These are phyloP conservation scores for Agraylea sexmaculata DNA, from an alignment of 1,140 invertebrate species.

Conservation along the genomic window DNA sequence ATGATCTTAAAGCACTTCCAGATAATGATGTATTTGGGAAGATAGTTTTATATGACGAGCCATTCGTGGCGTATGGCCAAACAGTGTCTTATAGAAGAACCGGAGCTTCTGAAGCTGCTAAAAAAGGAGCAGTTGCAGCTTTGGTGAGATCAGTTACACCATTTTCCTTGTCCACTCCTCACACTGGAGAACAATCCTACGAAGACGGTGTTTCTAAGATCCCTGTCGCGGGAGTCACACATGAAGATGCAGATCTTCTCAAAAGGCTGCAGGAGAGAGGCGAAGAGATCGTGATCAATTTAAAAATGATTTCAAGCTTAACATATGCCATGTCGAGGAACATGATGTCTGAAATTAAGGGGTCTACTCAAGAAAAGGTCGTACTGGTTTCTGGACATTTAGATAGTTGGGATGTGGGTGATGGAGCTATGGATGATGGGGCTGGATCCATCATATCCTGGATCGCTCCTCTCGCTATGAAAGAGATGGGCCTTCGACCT, in stretches of 20 bases:
- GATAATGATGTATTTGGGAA: conserved; percentile 43
- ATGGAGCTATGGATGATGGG: conserved; percentile 72
- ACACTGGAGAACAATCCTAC: conserved; percentile 52
- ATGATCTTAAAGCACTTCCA: conserved; percentile 42
- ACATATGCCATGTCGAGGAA: conserved; percentile 44
- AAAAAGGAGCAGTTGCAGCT: conserved; percentile 55
- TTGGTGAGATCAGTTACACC: conserved; percentile 58
- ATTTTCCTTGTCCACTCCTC: conserved; percentile 51
- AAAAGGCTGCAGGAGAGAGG: conserved; percentile 42
- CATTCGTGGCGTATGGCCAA: conserved; percentile 45
- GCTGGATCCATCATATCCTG: conserved; percentile 64
- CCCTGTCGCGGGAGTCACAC: conserved; percentile 58
- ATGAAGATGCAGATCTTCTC: conserved; percentile 61
- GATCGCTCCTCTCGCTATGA: conserved; percentile 51
- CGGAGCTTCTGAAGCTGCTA: conserved; percentile 48
- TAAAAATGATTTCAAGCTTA: conserved; percentile 25
- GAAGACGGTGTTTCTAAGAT: conserved; percentile 46
- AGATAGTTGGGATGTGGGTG: conserved; percentile 76
- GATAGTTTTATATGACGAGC: conserved; percentile 58
- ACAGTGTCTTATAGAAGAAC: conserved; percentile 40
- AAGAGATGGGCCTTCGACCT: conserved; percentile 47
- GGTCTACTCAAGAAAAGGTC: conserved; percentile 39
- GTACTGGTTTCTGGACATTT: conserved; percentile 69
- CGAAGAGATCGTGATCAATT: conserved; percentile 24
- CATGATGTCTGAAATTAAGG: conserved; percentile 51